phyloP scores from a whole-genome alignment of 1,140 invertebrate genomes.

The Zeugodacus cucurbitae region DNA sequence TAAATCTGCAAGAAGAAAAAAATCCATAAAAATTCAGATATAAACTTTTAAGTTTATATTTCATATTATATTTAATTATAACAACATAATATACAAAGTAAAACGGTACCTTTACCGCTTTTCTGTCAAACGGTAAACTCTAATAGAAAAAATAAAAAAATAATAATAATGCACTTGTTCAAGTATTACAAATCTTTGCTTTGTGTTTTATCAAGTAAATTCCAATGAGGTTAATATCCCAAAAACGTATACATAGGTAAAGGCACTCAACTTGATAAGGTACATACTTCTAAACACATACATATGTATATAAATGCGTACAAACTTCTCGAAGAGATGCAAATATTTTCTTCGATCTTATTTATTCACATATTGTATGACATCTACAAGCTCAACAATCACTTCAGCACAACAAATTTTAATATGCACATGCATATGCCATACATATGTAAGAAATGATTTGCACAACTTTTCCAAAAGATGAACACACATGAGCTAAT shows the following conservation, averaged over 20 bases:
- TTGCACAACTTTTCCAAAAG: background rate
- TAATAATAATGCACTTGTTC: too few relatives aligned
- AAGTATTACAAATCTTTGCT: background rate
- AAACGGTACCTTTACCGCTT: background rate
- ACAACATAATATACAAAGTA: background rate
- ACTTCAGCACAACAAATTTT: background rate
- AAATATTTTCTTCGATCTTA: background rate
- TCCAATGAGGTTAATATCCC: background rate
- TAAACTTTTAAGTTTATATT: background rate
- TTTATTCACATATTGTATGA: background rate
- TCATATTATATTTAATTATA: background rate
- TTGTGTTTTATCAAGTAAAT: background rate
- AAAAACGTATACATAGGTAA: background rate
- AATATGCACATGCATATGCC: background rate
- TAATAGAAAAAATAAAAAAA: too few relatives aligned
- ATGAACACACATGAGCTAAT: background rate
- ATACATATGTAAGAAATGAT: background rate
- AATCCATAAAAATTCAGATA: background rate
- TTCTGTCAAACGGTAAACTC: background rate
- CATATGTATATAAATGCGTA: background rate
- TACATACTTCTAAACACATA: background rate
- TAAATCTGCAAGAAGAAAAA: background rate
- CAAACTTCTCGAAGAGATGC: background rate
- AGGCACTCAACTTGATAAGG: background rate
- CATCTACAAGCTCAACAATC: background rate